Conservation (phyloP, 2,888 invertebrate species). For the Furcula furcula region DNA sequence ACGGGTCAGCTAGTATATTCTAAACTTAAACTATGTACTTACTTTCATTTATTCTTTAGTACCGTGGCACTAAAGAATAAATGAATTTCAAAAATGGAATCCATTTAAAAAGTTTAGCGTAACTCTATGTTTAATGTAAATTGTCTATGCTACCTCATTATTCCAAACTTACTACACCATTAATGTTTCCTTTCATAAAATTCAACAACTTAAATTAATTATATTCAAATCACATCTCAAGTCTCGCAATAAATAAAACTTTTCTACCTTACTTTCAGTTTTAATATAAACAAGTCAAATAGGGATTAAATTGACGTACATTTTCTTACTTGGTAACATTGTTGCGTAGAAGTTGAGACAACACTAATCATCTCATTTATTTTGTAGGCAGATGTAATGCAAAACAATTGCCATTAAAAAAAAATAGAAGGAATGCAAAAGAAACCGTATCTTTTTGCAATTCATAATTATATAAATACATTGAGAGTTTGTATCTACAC, state of each 20-base stretch:
- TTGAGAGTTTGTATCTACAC: no score
- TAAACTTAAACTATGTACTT: no score
- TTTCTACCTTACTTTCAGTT: conserved; percentile 13
- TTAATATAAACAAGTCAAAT: conserved; percentile 28
- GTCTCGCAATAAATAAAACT: conserved; percentile 37
- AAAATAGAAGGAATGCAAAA: no score
- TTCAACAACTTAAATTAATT: conserved; percentile 40
- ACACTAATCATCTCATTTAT: conserved; percentile 19
- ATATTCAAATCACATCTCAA: conserved; percentile 41
- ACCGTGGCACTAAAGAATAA: neutral
- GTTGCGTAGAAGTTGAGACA: conserved; percentile 9
- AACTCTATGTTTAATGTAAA: no score
- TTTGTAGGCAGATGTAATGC: conserved; percentile 13
- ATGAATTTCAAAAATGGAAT: conserved; percentile 7
- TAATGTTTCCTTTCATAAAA: conserved; percentile 12
- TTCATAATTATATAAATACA: no score
- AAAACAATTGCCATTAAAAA: no score
- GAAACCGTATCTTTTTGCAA: no score
- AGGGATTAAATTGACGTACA: conserved; percentile 18
- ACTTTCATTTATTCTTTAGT: no score
- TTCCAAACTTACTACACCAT: neutral
- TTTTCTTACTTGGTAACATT: conserved; percentile 14
- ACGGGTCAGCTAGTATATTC: no score
- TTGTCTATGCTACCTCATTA: no score
- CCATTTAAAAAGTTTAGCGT: conserved; percentile 19